Conservation (phyloP, 2,888 invertebrate species). For the Acanthosepion pharaonis region DNA sequence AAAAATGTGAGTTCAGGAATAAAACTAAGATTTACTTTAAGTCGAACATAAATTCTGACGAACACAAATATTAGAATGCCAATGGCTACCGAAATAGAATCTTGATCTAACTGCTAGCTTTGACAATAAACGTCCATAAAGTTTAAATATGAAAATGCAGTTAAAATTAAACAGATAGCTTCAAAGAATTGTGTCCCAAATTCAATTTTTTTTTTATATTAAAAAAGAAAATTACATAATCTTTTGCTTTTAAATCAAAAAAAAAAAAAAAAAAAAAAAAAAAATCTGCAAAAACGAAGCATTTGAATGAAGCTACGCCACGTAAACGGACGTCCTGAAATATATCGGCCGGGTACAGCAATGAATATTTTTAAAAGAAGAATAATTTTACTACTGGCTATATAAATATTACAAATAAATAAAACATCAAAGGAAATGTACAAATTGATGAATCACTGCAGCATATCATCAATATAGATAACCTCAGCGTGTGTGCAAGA, state of each 20-base stretch:
- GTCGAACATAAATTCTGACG: background rate
- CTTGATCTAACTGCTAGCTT: background rate
- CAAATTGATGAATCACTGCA: background rate
- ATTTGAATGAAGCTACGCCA: background rate
- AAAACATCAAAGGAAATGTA: background rate
- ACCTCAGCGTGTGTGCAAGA: background rate
- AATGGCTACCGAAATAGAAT: slow-evolving; percentile 33
- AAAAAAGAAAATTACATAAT: too few relatives aligned
- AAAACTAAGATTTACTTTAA: background rate
- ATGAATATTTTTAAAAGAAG: background rate
- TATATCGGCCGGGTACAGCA: background rate
- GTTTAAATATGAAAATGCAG: background rate
- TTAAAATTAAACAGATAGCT: background rate
- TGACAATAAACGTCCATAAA: background rate
- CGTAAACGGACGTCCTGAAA: background rate
- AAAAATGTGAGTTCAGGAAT: background rate
- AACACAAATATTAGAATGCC: background rate
- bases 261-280: too few relatives aligned
- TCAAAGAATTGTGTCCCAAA: background rate
- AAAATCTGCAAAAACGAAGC: background rate
- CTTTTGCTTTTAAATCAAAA: background rate
- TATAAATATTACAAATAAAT: background rate
- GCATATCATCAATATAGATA: background rate
- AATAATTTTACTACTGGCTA: background rate
- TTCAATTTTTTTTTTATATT: background rate